Percentiles rank a stretch among this genome's conserved stretches.
Conservation (phyloP, 2,113 vertebrate genomes). For the Lynx canadensis region DNA sequence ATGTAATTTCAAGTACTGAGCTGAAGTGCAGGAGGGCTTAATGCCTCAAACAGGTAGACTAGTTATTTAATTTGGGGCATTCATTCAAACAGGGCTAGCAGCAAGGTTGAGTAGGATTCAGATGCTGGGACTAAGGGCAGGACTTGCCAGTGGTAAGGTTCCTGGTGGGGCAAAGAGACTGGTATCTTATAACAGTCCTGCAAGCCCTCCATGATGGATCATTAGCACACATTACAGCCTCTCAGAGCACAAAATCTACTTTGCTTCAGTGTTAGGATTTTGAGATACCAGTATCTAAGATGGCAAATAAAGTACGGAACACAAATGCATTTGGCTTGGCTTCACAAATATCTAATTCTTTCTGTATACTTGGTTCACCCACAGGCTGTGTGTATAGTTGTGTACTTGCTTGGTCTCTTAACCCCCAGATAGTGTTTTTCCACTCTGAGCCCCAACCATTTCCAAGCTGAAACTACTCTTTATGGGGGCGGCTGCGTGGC, state of each 20-base stretch:
- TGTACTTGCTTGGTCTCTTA: background rate
- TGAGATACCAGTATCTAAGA: background rate
- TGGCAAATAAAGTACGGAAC: background rate
- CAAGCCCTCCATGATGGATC: background rate
- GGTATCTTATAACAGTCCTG: background rate
- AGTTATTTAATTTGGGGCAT: background rate
- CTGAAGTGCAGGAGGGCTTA: background rate
- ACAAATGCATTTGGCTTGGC: background rate
- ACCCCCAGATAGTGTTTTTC: background rate
- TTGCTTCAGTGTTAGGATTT: constrained; percentile 6
- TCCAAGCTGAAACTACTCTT: constrained; percentile 25
- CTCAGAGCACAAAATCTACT: background rate
- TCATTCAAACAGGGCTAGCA: background rate
- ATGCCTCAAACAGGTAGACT: background rate
- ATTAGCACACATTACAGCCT: background rate
- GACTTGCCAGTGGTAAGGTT: background rate
- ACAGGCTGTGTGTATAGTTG: background rate
- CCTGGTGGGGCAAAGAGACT: background rate
- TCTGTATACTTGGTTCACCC: background rate
- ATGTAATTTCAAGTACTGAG: background rate
- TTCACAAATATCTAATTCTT: background rate
- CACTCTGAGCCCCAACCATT: background rate
- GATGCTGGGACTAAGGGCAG: background rate
- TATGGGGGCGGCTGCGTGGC: no score
- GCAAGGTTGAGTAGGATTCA: background rate